phyloP scores from a whole-genome alignment of 92 coral and sea anemone species.

The Micromussa lordhowensis region DNA sequence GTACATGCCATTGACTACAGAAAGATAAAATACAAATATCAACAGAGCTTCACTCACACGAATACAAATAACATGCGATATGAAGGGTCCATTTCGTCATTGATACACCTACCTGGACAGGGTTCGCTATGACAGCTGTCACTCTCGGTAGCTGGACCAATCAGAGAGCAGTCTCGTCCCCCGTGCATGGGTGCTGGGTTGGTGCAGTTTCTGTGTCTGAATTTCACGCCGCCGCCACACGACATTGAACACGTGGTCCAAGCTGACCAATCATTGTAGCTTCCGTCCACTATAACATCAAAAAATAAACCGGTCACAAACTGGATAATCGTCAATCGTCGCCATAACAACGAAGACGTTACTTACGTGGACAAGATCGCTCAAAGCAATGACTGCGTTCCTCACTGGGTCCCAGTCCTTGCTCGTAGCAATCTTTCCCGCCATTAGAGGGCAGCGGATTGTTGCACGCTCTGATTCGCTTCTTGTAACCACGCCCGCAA shows the following conservation, averaged over 20 bases:
- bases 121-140: slow-evolving; percentile 90
- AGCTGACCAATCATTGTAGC: slow-evolving; percentile 89
- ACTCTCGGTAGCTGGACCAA: slow-evolving; percentile 91
- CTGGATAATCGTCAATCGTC: not conserved
- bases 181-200: slow-evolving; percentile 93
- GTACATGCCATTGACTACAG: slow-evolving; percentile 82
- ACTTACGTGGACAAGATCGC: slow-evolving; percentile 95
- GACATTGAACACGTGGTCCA: slow-evolving; percentile 97
- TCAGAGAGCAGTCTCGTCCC: slow-evolving; percentile 89
- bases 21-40: not conserved
- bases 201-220: slow-evolving; percentile 87
- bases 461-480: slow-evolving; percentile 80
- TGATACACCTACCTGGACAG: slow-evolving; percentile 81
- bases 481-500: slow-evolving; percentile 91
- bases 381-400: slow-evolving; percentile 92
- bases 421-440: slow-evolving; percentile 89
- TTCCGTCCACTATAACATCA: slow-evolving; percentile 83
- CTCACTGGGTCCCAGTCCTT: slow-evolving; percentile 81
- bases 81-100: too few relatives aligned
- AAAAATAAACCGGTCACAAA: not conserved
- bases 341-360: not conserved
- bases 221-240: slow-evolving; percentile 94
- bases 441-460: slow-evolving; percentile 86
- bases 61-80: not conserved
- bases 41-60: not conserved